Percentiles rank a stretch among this genome's conserved stretches.
Conservation (phyloP, 2,888 invertebrate genomes). For the Aleiodes alternator region DNA sequence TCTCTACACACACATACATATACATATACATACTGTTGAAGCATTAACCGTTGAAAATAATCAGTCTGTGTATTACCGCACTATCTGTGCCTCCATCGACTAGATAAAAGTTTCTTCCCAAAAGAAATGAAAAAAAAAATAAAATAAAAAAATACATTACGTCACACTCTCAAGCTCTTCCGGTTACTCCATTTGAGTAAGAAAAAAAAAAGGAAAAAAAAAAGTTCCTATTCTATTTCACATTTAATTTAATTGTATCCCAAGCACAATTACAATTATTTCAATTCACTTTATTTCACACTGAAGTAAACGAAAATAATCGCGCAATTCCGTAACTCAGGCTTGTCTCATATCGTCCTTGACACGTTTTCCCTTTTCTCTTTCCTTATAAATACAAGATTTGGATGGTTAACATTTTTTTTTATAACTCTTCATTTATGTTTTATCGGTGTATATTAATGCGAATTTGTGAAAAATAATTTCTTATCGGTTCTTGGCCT, state of each 20-base stretch:
- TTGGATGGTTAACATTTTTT: conserved; percentile 6
- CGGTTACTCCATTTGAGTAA: conserved; percentile 1
- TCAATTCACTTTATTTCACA: conserved; percentile 17
- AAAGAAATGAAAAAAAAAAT: too few species aligned
- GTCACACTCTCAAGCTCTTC: conserved; percentile 1
- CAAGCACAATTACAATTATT: conserved; percentile 40
- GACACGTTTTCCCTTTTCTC: conserved; percentile 55
- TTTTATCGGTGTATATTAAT: neutral
- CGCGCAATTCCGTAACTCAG: conserved; percentile 34
- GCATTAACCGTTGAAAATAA: too few species aligned
- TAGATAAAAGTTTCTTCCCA: too few species aligned
- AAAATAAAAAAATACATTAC: too few species aligned
- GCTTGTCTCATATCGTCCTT: conserved; percentile 51
- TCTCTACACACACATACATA: neutral
- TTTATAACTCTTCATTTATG: neutral
- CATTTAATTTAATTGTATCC: conserved; percentile 7
- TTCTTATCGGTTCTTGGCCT: neutral
- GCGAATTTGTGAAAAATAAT: neutral
- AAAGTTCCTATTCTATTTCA: conserved; percentile 1
- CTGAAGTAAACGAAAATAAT: conserved; percentile 22
- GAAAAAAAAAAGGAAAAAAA: too few species aligned
- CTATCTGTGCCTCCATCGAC: neutral
- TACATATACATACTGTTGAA: too few species aligned
- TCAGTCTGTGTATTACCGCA: too few species aligned
- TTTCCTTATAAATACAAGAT: conserved; percentile 34